These are phyloP conservation scores for Xestia c-nigrum DNA, from an alignment of 2,888 invertebrate genomes.

Conservation along the genomic window DNA sequence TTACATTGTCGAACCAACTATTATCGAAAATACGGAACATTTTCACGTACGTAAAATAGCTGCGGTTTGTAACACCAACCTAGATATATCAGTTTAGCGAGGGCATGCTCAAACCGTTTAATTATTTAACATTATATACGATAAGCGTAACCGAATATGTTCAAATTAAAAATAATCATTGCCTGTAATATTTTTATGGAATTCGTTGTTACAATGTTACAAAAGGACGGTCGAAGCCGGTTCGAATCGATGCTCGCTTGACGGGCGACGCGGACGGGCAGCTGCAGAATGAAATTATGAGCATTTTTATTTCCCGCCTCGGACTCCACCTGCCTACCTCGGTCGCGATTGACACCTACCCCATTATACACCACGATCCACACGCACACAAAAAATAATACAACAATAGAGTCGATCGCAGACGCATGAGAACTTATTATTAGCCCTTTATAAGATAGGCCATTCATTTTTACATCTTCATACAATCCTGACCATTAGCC, in stretches of 20 bases:
- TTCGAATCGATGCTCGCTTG: slow-evolving; percentile 85
- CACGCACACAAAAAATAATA: slow-evolving; percentile 82
- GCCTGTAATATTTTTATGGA: slow-evolving; percentile 82
- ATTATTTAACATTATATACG: slow-evolving; percentile 63
- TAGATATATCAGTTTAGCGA: slow-evolving; percentile 23
- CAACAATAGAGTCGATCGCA: slow-evolving; percentile 87
- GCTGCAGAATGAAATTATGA: slow-evolving; percentile 90
- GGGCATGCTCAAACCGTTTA: slow-evolving; percentile 71
- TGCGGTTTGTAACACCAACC: slow-evolving; percentile 46
- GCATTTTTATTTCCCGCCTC: slow-evolving; percentile 85
- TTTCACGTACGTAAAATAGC: slow-evolving; percentile 45
- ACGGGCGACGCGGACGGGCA: slow-evolving; percentile 89
- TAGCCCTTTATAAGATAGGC: slow-evolving; percentile 86
- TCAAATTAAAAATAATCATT: slow-evolving; percentile 84
- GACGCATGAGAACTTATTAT: slow-evolving; percentile 90
- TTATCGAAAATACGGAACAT: slow-evolving; percentile 42
- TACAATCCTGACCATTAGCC: slow-evolving; percentile 89
- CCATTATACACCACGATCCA: slow-evolving; percentile 83
- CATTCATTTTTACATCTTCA: slow-evolving; percentile 89
- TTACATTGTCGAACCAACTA: slow-evolving; percentile 29
- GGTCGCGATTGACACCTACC: slow-evolving; percentile 89
- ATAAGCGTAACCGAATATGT: slow-evolving; percentile 72
- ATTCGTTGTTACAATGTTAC: slow-evolving; percentile 81
- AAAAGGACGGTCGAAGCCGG: slow-evolving; percentile 81
- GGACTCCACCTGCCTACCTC: slow-evolving; percentile 83